Percentiles rank a stretch among this genome's conserved stretches.
Evolutionary conservation across 2,888 invertebrate genomes (phyloP).

Genomic region (Biston stratarius): DNA sequence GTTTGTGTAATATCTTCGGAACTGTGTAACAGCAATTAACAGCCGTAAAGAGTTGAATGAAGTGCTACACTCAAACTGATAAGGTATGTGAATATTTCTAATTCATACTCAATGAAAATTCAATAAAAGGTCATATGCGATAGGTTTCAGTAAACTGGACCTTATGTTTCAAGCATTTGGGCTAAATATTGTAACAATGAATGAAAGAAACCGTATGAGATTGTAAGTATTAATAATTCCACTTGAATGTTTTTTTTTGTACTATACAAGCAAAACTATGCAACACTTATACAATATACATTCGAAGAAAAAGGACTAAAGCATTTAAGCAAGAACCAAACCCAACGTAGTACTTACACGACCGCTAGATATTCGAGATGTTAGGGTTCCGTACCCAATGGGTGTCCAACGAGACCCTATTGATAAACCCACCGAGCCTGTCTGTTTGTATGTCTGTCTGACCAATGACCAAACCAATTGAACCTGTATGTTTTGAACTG

Average conservation of each 20-base stretch:
- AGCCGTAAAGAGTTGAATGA: constrained; percentile 16
- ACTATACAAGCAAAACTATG: neutral
- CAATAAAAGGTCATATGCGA: constrained; percentile 26
- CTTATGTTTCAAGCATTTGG: constrained; percentile 4
- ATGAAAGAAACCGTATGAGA: constrained; percentile 33
- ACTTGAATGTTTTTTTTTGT: neutral
- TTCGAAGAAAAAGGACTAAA: too few relatives aligned
- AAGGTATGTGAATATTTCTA: constrained; percentile 44
- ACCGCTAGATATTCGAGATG: too few relatives aligned
- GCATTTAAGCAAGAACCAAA: too few relatives aligned
- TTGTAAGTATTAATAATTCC: neutral
- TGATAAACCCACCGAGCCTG: too few relatives aligned
- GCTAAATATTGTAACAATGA: constrained; percentile 1
- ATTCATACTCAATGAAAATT: constrained; percentile 42
- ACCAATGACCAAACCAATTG: too few relatives aligned
- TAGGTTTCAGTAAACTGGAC: constrained; percentile 14
- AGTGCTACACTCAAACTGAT: constrained; percentile 25
- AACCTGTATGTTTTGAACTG: too few relatives aligned
- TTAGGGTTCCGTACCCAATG: too few relatives aligned
- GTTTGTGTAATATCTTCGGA: constrained; percentile 15
- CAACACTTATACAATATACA: neutral
- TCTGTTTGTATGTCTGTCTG: too few relatives aligned
- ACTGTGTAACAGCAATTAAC: constrained; percentile 29
- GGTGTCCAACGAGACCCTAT: too few relatives aligned
- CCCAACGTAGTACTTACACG: too few relatives aligned